phyloP scores from a whole-genome alignment of 2,113 vertebrate genomes.

The Paratilapia polleni region DNA sequence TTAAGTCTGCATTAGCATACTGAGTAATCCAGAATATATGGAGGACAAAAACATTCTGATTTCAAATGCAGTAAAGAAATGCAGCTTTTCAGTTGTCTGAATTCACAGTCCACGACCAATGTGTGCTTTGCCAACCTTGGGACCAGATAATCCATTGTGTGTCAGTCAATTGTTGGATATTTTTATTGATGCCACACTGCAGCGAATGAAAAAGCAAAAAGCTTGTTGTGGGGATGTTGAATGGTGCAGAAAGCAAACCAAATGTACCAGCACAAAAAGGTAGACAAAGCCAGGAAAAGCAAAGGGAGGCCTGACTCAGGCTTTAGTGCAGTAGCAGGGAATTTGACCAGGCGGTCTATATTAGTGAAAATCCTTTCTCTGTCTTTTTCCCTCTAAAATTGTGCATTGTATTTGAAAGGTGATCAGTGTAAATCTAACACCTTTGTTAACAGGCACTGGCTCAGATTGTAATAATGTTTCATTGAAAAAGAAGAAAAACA shows the following conservation, averaged over 20 bases:
- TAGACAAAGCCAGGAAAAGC: not conserved
- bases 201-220: conserved; percentile 12
- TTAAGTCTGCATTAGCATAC: not conserved
- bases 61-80: not conserved
- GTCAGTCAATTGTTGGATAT: not conserved
- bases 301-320: not conserved
- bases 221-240: not conserved
- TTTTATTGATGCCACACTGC: conserved; percentile 4
- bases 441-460: not conserved
- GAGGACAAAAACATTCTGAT: not conserved
- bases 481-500: not conserved
- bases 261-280: not conserved
- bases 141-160: not conserved
- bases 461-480: not conserved
- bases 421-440: not conserved
- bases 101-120: not conserved
- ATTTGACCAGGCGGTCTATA: not conserved
- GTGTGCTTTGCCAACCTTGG: not conserved
- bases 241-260: not conserved
- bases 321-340: not conserved
- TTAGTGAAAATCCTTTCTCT: not conserved
- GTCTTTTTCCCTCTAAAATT: not conserved
- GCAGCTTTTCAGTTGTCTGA: not conserved
- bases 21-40: not conserved
- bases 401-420: not conserved